Conservation (phyloP, 2,113 vertebrate genomes). For the Scalopus aquaticus region DNA sequence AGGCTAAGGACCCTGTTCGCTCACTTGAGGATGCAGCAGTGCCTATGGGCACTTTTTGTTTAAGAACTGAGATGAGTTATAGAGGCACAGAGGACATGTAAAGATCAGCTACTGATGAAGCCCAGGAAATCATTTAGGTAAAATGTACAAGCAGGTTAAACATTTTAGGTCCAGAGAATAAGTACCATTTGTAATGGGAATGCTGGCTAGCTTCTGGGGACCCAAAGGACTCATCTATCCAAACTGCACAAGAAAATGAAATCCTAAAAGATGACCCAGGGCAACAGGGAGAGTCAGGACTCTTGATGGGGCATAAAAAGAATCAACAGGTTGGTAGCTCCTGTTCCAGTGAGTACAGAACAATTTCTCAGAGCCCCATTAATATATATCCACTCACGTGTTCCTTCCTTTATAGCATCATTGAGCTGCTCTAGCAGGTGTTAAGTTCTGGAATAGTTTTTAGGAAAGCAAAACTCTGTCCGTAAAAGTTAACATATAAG, state of each 20-base stretch:
- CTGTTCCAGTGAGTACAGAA: background rate
- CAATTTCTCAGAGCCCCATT: background rate
- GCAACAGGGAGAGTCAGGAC: background rate
- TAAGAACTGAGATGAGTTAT: constrained; percentile 62
- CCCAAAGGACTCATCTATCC: constrained; percentile 12
- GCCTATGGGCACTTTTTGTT: constrained; percentile 46
- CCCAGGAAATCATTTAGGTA: constrained; percentile 62
- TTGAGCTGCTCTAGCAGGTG: background rate
- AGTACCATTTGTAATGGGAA: constrained; percentile 43
- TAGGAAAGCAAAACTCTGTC: background rate
- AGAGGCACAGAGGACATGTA: constrained; percentile 48
- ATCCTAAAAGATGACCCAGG: background rate
- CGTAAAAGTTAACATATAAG: background rate
- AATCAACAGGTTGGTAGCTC: background rate
- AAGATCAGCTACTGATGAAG: constrained; percentile 59
- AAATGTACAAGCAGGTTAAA: constrained; percentile 63
- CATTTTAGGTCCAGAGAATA: constrained; percentile 50
- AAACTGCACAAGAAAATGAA: background rate
- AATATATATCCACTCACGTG: background rate
- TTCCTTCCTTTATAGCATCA: background rate
- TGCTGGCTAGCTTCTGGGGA: constrained; percentile 42
- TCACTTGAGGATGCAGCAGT: constrained; percentile 43
- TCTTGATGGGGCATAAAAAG: background rate
- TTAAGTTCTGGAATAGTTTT: background rate
- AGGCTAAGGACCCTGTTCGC: constrained; percentile 14